These are phyloP conservation scores for Samia ricini DNA, from an alignment of 1,140 invertebrate genomes.

Conservation along the genomic window DNA sequence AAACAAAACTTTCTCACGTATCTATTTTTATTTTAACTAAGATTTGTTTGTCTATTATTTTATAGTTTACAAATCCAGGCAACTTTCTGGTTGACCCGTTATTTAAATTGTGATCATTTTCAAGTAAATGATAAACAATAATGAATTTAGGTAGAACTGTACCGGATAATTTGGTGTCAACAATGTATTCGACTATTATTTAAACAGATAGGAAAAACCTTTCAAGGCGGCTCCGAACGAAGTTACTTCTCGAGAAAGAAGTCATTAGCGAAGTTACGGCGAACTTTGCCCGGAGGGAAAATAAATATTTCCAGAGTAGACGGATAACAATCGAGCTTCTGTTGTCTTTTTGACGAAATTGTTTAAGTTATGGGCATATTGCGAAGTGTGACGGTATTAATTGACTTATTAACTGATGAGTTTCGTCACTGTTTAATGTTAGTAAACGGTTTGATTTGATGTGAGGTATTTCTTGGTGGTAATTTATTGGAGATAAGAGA, in stretches of 20 bases:
- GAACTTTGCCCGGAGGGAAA: constrained; percentile 50
- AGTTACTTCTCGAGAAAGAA: constrained; percentile 58
- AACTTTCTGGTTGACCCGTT: no score
- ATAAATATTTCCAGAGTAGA: constrained; percentile 59
- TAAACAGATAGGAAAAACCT: constrained; percentile 57
- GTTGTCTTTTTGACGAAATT: constrained; percentile 37
- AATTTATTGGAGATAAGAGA: no score
- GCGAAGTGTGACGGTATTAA: constrained; percentile 15
- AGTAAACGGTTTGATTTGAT: background rate
- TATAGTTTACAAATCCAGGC: no score
- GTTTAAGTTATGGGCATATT: constrained; percentile 26
- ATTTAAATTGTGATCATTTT: background rate
- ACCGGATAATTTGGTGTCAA: constrained; percentile 47
- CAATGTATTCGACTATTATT: constrained; percentile 58
- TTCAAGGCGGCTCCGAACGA: constrained; percentile 49
- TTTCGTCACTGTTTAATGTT: background rate
- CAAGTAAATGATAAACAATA: background rate
- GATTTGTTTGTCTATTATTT: no score
- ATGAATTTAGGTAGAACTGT: background rate
- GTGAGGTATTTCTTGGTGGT: no score
- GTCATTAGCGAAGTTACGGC: constrained; percentile 61
- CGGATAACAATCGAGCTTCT: constrained; percentile 48
- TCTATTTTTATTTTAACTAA: no score
- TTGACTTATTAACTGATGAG: constrained; percentile 2
- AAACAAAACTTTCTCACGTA: no score